Base-by-base conservation (phyloP, 2,888 invertebrate genomes). In the Oasisia sp. region DNA sequence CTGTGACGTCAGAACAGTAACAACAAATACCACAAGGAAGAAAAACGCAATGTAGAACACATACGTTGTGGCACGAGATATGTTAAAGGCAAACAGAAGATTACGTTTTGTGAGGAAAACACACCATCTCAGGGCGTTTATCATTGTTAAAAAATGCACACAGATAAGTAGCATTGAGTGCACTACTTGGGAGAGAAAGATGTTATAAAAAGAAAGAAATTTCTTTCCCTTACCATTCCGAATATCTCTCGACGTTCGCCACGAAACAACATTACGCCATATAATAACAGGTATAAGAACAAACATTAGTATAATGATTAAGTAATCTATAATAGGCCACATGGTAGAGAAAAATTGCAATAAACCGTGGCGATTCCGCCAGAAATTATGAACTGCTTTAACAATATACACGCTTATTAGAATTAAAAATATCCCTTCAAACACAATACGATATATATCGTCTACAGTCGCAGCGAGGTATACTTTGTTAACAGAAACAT, bases 1-100 rank as follows among this genome's bases (percentile, higher is more conserved):
- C n/a, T 74, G 74, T 74, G 74, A 74, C 74, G 74, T 74, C 74
- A 74, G 74, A 74, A 74, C 74, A 27, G 74, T 74, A 19, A 74
- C 27, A 27, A 19, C 74, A 74, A 74, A 74, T 74, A 74, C 74
- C 7, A 74, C 74, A 27, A 19, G 27, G 74, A 74, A 74, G 74
- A 74, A 5, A 74, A 74, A 74, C 27, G 74, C 74, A 27, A 74
- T 4, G 27, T 74, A 74, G 74, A 19, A 74, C 14, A 27, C 7
- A 74, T 74, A 74, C 14, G 2, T 27, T 7, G 27, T 74, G n/a
- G 74, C 74, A 74, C 74, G 74, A 74, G n/a, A 74, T 19, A 74
- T 74, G 74, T 74, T 74, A 74, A 74, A 74, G 74, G 74, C 74
- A 74, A 74, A 74, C 74, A 74, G 7, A 74, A 74, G 14, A n/a